Evolutionary conservation across 2,888 invertebrate species (phyloP), one percentile per base, ranked within the genome.

Genomic region (Epistrophella euchroma): DNA sequence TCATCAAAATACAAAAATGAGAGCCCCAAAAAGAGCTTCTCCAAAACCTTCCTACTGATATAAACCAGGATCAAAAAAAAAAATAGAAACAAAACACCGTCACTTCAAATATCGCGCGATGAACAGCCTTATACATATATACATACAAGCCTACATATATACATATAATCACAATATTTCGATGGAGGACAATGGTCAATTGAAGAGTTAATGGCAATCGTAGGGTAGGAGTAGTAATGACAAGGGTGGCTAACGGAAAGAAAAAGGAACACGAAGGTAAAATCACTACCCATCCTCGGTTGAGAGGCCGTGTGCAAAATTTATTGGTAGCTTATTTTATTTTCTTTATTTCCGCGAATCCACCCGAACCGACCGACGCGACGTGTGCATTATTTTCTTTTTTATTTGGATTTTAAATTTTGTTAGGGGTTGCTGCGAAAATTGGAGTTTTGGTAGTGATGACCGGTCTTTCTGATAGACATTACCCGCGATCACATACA

Each of bases 111-210:
- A 72, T 82, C 71, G 77, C 73, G 77, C 86, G 74, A 70, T 77
- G 74, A 74, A 50, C 68, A 68, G 50, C 81, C 22, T 15, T 35
- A 28, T 9, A 64, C 3, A 52, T 3, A n/a, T 22, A 13, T 5
- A 32, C 4, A 32, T 32, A 32, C 7, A 17, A 9, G 0, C 9
- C 2, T n/a, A 40, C 40, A 62, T 17, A 11, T 35, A 62, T 1
- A 17, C 28, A 75, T 74, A 86, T 86, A 86, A 86, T 86, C 86
- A 82, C 76, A 86, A 86, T 82, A 86, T 86, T 86, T 86, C 86
- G 77, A 86, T 86, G 86, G 86, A 74, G 82, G 86, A 86, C 86
- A 86, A 86, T 86, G 86, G 86, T 86, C 86, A 86, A 86, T 86
- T 82, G 86, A 86, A 82, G 86, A 86, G 82, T 86, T 86, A 86